A percentile compares a stretch with the other conserved stretches of the same genome.
These are phyloP conservation scores for Trichonephila clavata DNA, from an alignment of 1,140 invertebrate genomes.

Conservation along the genomic window DNA sequence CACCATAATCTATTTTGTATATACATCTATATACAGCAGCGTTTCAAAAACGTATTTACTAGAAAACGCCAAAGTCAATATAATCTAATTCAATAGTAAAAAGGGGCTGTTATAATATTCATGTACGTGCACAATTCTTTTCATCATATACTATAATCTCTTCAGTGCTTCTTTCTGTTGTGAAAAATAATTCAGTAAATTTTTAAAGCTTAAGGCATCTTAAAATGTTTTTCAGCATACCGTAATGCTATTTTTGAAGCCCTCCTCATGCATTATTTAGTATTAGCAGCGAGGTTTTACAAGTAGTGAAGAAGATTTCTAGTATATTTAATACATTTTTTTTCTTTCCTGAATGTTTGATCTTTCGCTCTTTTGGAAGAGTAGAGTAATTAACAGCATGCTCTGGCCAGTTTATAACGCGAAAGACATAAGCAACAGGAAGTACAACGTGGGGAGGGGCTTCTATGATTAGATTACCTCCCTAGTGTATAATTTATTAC, in stretches of 20 bases:
- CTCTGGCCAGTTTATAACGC: background rate
- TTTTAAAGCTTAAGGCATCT: conserved; percentile 22
- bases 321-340: background rate
- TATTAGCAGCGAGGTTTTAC: background rate
- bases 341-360: background rate
- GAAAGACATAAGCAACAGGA: background rate
- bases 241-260: background rate
- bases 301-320: background rate
- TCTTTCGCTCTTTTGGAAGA: background rate
- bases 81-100: conserved; percentile 50
- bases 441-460: background rate
- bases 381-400: conserved; percentile 22
- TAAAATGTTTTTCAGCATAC: conserved; percentile 38
- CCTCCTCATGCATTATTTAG: conserved; percentile 50
- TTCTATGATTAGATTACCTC: conserved; percentile 5
- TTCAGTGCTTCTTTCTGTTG: background rate
- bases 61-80: background rate
- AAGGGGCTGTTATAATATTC: conserved; percentile 27
- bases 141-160: background rate
- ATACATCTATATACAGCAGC: background rate
- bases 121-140: background rate
- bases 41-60: background rate
- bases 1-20: background rate
- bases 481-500: conserved; percentile 57
- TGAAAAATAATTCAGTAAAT: conserved; percentile 32